Base-by-base conservation (phyloP, 2,113 vertebrate genomes). In the Amia ocellicauda region DNA sequence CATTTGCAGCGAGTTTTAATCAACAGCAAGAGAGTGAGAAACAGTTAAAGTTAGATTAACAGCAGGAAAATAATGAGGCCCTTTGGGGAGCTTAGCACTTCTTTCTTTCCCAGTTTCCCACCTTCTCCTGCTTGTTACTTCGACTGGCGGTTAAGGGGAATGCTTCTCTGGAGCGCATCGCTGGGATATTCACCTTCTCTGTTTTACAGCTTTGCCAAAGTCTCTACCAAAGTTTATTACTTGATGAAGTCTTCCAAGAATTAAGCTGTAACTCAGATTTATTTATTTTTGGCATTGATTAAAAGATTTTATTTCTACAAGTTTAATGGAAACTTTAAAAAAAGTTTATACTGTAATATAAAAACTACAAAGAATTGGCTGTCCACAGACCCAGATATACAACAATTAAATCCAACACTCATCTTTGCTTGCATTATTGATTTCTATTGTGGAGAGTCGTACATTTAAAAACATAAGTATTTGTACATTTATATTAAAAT, bases 51-150 rank as follows among this genome's bases (percentile, higher is more conserved):
- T 71, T 76, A 90, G 89, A 89, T 89, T 89, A 89, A 86, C 86
- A 86, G 85, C 84, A 86, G 85, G 84, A 88, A 89, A 89, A 88
- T 90, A 91, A 90, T 91, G 86, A 91, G 86, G 78, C 86, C 86
- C 85, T 81, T 79, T 83, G 87, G 84, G 86, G 86, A 78, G 77
- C 75, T 85, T 75, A 63, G 85, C 86, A 86, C 85, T 83, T 11
- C 79, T 75, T 79, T 73, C 79, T 66, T 78, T 78, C 79, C 80
- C 77, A 62, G 60, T 78, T 85, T 87, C 80, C 85, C 85, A 87
- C 86, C 85, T 88, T 81, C 71, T 68, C 73, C 76, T 72, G 67
- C 75, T 75, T 67, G 51, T 63, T 80, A 77, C 75, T 74, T 74
- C 73, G 78, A 73, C 22, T 63, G 75, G 71, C 72, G 67, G 67